These are phyloP conservation scores for Dioctria linearis DNA, from an alignment of 2,888 invertebrate genomes.

Conservation along the genomic window DNA sequence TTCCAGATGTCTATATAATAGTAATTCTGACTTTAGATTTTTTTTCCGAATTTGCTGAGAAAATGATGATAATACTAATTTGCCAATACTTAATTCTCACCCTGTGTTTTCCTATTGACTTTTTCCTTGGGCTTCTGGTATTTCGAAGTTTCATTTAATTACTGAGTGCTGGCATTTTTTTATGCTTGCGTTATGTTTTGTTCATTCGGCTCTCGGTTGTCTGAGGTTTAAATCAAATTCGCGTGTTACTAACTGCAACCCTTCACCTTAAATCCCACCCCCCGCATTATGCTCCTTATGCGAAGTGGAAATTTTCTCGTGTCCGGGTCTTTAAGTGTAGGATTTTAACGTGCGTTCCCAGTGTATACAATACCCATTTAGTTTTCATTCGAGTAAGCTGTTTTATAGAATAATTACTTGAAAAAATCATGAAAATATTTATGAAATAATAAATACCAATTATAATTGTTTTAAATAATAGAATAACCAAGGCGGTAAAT, in stretches of 20 bases:
- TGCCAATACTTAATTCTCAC: background rate
- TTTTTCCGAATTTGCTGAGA: slow-evolving; percentile 22
- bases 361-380: too few species aligned
- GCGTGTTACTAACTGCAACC: slow-evolving; percentile 29
- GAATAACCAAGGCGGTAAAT: too few species aligned
- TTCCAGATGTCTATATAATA: too few species aligned
- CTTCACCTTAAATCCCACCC: slow-evolving; percentile 13
- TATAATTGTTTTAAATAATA: too few species aligned
- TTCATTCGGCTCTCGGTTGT: background rate
- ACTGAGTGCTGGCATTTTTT: slow-evolving; percentile 46
- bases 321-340: slow-evolving; percentile 6
- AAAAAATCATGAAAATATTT: too few species aligned
- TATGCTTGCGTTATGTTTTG: slow-evolving; percentile 60
- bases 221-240: slow-evolving; percentile 35
- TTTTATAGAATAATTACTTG: too few species aligned
- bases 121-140: background rate
- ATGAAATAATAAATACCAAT: too few species aligned
- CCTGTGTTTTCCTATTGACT: background rate
- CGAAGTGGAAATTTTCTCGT: background rate
- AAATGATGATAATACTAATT: slow-evolving; percentile 9
- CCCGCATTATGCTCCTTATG: background rate
- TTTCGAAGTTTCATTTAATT: slow-evolving; percentile 15
- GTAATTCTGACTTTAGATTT: slow-evolving; percentile 10
- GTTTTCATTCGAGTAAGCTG: too few species aligned
- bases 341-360: background rate